Percentiles rank a stretch among this genome's conserved stretches.
Conservation (phyloP, 2,797 vertebrate genomes). For the Alosa sapidissima region DNA sequence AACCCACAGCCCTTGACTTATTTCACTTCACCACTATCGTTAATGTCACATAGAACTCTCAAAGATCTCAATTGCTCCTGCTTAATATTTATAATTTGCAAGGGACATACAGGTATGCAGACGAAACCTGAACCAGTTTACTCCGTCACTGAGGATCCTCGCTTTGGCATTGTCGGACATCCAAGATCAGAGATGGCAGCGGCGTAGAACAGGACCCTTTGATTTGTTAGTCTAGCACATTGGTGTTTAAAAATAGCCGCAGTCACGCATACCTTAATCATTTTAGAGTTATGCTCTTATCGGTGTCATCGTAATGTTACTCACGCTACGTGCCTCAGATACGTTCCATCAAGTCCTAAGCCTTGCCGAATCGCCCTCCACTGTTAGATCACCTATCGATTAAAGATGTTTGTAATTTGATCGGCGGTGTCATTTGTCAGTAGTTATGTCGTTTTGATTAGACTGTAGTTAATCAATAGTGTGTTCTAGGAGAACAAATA, state of each 20-base stretch:
- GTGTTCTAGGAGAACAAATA: background rate
- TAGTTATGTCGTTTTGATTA: background rate
- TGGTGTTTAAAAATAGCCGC: conserved; percentile 73
- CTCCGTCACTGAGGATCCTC: background rate
- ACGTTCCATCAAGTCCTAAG: conserved; percentile 21
- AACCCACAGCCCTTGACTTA: background rate
- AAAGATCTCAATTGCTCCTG: background rate
- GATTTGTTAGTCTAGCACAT: conserved; percentile 59
- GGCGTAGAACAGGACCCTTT: conserved; percentile 36
- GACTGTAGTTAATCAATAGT: background rate
- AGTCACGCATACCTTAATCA: conserved; percentile 67
- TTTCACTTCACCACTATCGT: background rate
- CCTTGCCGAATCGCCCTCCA: background rate
- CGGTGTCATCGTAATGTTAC: conserved; percentile 67
- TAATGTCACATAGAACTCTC: background rate
- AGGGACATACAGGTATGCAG: conserved; percentile 1
- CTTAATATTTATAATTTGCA: background rate
- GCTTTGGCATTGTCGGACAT: conserved; percentile 3
- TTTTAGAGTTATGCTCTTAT: conserved; percentile 63
- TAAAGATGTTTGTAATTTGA: background rate
- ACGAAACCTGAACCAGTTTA: background rate
- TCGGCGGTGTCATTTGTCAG: background rate
- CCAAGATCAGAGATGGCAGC: conserved; percentile 19
- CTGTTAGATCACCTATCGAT: background rate
- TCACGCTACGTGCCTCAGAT: conserved; percentile 19